Conservation (phyloP, 2,797 vertebrate genomes). For the Betta splendens region DNA sequence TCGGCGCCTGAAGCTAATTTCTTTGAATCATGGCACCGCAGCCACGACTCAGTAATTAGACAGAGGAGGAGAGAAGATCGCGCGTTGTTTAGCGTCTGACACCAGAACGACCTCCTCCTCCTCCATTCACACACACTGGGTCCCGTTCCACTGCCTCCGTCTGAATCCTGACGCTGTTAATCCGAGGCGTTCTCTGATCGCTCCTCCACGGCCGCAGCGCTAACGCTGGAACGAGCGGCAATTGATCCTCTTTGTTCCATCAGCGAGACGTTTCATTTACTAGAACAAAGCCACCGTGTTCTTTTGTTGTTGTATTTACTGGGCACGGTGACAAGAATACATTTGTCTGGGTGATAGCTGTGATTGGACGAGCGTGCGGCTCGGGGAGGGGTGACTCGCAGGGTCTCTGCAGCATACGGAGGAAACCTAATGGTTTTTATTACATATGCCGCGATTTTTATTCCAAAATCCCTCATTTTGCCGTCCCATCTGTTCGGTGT, state of each 20-base stretch:
- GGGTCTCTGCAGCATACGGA: conserved; percentile 22
- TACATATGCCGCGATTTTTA: conserved; percentile 25
- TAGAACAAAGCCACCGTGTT: conserved; percentile 59
- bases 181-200: conserved; percentile 59
- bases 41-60: no score
- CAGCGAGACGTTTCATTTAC: conserved; percentile 61
- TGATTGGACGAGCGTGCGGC: conserved; percentile 29
- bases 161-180: conserved; percentile 65
- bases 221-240: conserved; percentile 56
- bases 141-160: conserved; percentile 20
- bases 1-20: no score
- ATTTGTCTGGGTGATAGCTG: conserved; percentile 36
- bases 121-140: conserved; percentile 2
- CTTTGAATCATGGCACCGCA: no score
- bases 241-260: conserved; percentile 55
- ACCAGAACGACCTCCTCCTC: no score
- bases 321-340: conserved; percentile 53
- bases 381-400: not conserved
- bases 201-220: conserved; percentile 46
- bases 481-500: conserved; percentile 40
- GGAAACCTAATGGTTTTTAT: conserved; percentile 18
- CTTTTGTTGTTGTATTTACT: conserved; percentile 53
- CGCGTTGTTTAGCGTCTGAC: no score
- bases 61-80: no score
- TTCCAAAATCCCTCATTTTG: conserved; percentile 19